A percentile compares a stretch with the other conserved stretches of the same genome.
Conservation (phyloP, 2,113 vertebrate genomes). For the Ochotona curzoniae region DNA sequence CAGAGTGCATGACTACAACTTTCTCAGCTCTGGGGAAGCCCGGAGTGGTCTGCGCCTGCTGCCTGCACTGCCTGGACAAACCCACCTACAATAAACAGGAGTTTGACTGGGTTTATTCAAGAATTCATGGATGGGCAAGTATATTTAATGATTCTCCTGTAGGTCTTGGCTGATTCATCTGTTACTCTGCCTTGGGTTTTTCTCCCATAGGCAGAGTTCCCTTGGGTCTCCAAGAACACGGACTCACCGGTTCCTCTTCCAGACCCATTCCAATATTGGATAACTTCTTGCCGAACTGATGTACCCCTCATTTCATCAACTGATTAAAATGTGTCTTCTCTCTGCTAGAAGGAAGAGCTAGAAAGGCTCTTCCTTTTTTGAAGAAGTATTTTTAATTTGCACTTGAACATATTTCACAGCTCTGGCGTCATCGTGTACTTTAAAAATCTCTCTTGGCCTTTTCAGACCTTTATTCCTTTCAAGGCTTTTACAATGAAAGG, state of each 20-base stretch:
- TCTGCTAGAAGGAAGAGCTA: not conserved
- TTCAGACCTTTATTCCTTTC: slow-evolving; percentile 66
- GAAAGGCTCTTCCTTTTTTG: not conserved
- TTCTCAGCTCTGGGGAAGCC: not conserved
- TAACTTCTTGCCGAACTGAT: slow-evolving; percentile 36
- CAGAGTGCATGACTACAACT: not conserved
- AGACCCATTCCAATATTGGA: not conserved
- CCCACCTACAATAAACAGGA: not conserved
- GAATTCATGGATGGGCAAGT: not conserved
- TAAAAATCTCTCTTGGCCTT: slow-evolving; percentile 58
- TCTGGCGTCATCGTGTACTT: slow-evolving; percentile 50
- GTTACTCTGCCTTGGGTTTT: not conserved
- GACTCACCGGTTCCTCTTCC: not conserved
- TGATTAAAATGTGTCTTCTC: not conserved
- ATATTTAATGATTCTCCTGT: slow-evolving; percentile 9
- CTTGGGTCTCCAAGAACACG: not conserved
- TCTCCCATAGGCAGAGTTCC: not conserved
- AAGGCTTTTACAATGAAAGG: slow-evolving; percentile 72
- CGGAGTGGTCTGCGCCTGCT: not conserved
- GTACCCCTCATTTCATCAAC: slow-evolving; percentile 55
- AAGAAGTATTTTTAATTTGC: slow-evolving; percentile 39
- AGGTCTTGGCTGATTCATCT: not conserved
- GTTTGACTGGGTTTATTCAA: not conserved
- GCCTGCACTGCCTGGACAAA: not conserved
- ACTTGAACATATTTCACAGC: slow-evolving; percentile 61